Evolutionary conservation across 2,888 invertebrate genomes (phyloP).

Genomic region (Noctua pronuba): DNA sequence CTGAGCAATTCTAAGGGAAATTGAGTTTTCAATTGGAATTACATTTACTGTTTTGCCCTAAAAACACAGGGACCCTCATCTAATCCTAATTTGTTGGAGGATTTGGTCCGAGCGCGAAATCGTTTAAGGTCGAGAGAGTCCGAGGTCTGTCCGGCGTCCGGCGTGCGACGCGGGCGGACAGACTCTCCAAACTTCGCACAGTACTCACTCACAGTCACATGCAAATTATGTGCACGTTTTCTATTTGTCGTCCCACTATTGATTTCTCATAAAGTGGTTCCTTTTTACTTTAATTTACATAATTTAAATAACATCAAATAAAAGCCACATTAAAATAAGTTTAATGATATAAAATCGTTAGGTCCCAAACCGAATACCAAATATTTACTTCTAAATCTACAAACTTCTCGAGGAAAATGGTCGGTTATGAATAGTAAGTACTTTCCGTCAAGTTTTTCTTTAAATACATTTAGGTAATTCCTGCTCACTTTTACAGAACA

Average conservation of each 20-base stretch:
- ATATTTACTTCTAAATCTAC: conserved; percentile 14
- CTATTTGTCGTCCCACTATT: conserved; percentile 12
- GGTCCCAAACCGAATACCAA: conserved; percentile 9
- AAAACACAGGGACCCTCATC: conserved; percentile 81
- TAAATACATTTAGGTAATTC: conserved; percentile 52
- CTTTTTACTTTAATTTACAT: neutral
- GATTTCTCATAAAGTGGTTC: no score
- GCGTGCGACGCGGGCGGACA: conserved; percentile 52
- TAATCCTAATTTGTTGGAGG: conserved; percentile 86
- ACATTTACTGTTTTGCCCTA: conserved; percentile 80
- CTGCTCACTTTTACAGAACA: conserved; percentile 56
- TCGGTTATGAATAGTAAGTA: conserved; percentile 55
- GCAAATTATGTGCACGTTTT: conserved; percentile 54
- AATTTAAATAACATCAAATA: neutral
- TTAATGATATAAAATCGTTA: conserved; percentile 1
- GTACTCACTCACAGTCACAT: conserved; percentile 62
- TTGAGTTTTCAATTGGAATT: conserved; percentile 80
- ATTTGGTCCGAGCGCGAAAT: conserved; percentile 78
- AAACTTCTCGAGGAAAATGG: conserved; percentile 29
- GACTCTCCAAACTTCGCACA: conserved; percentile 65
- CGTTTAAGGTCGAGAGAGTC: conserved; percentile 72
- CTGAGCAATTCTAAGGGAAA: conserved; percentile 71
- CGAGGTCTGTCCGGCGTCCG: conserved; percentile 60
- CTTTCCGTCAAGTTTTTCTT: conserved; percentile 52
- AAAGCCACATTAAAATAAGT: neutral